A percentile compares a stretch with the other conserved stretches of the same genome.
Evolutionary conservation across 2,888 invertebrate species (phyloP).

Genomic region (Cremastinae sp.): DNA sequence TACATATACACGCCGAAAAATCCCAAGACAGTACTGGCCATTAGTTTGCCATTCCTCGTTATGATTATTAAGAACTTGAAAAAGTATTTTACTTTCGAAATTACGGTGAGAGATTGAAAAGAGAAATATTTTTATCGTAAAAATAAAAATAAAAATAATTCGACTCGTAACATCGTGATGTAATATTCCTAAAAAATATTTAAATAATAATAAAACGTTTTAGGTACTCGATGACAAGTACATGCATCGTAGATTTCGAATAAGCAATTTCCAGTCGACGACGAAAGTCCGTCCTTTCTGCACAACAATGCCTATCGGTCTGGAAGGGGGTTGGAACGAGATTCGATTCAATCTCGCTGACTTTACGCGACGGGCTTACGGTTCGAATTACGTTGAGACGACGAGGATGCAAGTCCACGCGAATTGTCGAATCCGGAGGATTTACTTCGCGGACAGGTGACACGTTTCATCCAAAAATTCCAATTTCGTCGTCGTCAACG

Average conservation of each 20-base stretch:
- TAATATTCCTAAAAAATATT: background rate
- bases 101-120: slow-evolving; percentile 86
- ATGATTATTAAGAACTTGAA: slow-evolving; percentile 98
- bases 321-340: slow-evolving; percentile 97
- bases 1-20: slow-evolving; percentile 96
- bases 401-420: slow-evolving; percentile 96
- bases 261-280: slow-evolving; percentile 97
- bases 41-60: slow-evolving; percentile 95
- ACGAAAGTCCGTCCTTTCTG: slow-evolving; percentile 98
- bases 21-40: slow-evolving; percentile 94
- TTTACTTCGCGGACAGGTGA: slow-evolving; percentile 88
- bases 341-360: slow-evolving; percentile 98
- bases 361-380: slow-evolving; percentile 95
- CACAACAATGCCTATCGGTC: slow-evolving; percentile 97
- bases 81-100: slow-evolving; percentile 98
- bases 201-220: slow-evolving; percentile 50
- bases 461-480: background rate
- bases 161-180: background rate
- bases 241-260: slow-evolving; percentile 91
- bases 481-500: slow-evolving; percentile 3
- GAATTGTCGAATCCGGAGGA: slow-evolving; percentile 94
- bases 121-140: background rate
- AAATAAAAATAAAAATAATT: no score
- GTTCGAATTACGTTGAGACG: slow-evolving; percentile 97
- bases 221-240: slow-evolving; percentile 97